phyloP scores from a whole-genome alignment of 2,888 invertebrate genomes.

The Neoascia interrupta region DNA sequence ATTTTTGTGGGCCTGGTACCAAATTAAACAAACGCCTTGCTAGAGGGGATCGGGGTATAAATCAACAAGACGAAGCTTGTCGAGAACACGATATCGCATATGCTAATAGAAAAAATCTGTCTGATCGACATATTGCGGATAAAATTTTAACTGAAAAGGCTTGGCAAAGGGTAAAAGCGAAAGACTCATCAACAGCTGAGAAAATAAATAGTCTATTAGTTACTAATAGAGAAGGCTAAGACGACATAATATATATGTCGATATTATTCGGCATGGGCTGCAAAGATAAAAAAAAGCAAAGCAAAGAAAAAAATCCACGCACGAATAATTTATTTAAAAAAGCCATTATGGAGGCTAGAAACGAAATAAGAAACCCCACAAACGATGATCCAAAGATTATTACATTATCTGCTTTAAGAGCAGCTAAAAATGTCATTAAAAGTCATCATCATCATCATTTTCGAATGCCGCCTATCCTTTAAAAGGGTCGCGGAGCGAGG shows the following conservation, averaged over 20 bases:
- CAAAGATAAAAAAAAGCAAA: not conserved
- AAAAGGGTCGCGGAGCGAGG: no score
- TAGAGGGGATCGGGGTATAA: constrained; percentile 71
- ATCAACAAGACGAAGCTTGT: constrained; percentile 71
- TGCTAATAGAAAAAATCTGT: constrained; percentile 1
- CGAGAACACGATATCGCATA: constrained; percentile 57
- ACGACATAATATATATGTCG: no score
- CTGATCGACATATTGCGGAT: constrained; percentile 5
- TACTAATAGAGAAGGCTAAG: constrained; percentile 60
- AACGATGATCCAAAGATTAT: constrained; percentile 14
- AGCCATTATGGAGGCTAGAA: constrained; percentile 39
- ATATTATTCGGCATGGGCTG: constrained; percentile 34
- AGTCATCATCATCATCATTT: no score
- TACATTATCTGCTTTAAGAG: constrained; percentile 47
- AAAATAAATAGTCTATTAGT: no score
- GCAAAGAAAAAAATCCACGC: not conserved
- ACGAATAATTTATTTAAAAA: constrained; percentile 20
- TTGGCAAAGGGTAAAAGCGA: constrained; percentile 47
- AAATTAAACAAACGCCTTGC: constrained; percentile 70
- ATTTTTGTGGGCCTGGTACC: no score
- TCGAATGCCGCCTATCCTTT: no score
- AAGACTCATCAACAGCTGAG: constrained; percentile 40
- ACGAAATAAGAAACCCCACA: constrained; percentile 3
- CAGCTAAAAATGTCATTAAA: constrained; percentile 18
- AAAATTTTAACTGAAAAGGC: constrained; percentile 41